Evolutionary conservation across 2,888 invertebrate species (phyloP).

Genomic region (Leistus spinibarbis): DNA sequence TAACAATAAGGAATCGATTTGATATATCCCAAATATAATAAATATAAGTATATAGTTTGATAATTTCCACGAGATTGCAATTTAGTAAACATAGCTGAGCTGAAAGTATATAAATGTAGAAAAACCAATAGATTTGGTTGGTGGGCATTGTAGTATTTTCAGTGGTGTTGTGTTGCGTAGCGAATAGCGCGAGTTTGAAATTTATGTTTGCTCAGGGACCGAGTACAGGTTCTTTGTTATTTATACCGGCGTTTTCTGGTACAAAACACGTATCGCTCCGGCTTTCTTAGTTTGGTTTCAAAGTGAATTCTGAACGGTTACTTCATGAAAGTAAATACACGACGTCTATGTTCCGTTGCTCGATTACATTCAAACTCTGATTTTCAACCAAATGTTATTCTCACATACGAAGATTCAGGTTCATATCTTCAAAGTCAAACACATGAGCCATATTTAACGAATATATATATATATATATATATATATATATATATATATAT

Average conservation of each 20-base stretch:
- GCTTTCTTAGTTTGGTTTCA: constrained; percentile 15
- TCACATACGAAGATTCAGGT: no score
- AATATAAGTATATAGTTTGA: no score
- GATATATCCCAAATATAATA: no score
- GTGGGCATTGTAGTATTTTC: not conserved
- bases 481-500: no score
- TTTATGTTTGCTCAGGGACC: constrained; percentile 32
- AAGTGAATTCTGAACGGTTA: constrained; percentile 14
- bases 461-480: no score
- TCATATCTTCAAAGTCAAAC: no score
- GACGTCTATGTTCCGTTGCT: not conserved
- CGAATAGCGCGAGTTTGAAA: constrained; percentile 26
- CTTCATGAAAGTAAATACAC: constrained; percentile 9
- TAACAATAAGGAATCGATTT: no score
- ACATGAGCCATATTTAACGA: no score
- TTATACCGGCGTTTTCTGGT: constrained; percentile 16
- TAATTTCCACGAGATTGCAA: not conserved
- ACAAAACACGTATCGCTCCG: not conserved
- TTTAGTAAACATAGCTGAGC: constrained; percentile 6
- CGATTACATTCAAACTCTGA: not conserved
- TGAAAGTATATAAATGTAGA: constrained; percentile 6
- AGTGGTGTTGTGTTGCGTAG: constrained; percentile 5
- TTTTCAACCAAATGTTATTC: not conserved
- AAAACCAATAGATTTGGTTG: constrained; percentile 30
- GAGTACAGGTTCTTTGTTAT: constrained; percentile 26